Conservation (phyloP, 2,113 vertebrate species). For the Dinomys branickii region DNA sequence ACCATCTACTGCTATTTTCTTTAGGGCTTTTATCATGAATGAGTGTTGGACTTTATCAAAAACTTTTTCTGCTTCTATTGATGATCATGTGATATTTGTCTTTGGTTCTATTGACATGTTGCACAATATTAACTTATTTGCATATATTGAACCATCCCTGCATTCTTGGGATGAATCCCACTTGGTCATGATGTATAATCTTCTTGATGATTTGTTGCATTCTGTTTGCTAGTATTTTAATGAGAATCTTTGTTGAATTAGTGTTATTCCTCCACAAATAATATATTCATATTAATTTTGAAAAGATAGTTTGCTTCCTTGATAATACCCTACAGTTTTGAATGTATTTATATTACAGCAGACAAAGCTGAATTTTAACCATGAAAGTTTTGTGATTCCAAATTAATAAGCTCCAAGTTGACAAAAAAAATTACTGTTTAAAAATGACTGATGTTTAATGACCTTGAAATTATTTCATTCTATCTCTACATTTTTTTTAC, state of each 20-base stretch:
- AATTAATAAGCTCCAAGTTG: not conserved
- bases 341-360: not conserved
- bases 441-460: not conserved
- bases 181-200: no score
- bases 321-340: not conserved
- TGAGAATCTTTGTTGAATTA: not conserved
- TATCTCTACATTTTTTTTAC: slow-evolving; percentile 1
- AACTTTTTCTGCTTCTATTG: no score
- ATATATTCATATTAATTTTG: not conserved
- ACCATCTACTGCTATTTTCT: no score
- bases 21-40: no score
- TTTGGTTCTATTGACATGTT: no score
- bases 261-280: not conserved
- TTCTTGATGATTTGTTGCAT: no score
- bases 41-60: no score
- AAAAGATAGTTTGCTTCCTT: not conserved
- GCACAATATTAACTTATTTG: no score
- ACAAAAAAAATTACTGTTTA: not conserved
- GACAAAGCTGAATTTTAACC: not conserved
- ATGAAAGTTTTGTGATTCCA: not conserved
- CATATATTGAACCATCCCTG: no score
- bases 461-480: not conserved
- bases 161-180: no score
- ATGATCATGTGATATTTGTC: no score
- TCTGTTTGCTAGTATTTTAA: no score